These are phyloP conservation scores for Anomalospiza imberbis DNA, from an alignment of 2,797 vertebrate genomes.

Conservation along the genomic window DNA sequence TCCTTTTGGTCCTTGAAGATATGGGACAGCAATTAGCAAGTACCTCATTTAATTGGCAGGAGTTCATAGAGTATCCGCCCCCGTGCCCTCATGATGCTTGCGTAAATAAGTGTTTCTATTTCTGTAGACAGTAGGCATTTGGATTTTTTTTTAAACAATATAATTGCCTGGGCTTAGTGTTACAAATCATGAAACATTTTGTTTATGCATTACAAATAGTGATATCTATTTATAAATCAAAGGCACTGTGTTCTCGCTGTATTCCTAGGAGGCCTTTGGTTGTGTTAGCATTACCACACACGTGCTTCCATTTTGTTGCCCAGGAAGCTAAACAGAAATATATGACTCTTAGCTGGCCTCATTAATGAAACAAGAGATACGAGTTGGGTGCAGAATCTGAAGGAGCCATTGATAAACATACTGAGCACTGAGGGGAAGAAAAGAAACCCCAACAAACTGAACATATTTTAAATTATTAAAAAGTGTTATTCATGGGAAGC, in stretches of 20 bases:
- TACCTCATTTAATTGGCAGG: constrained; percentile 16
- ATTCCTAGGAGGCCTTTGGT: constrained; percentile 50
- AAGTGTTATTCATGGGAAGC: neutral
- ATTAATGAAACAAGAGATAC: neutral
- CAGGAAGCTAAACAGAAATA: constrained; percentile 32
- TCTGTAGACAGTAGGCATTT: constrained; percentile 16
- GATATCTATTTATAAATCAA: constrained; percentile 68
- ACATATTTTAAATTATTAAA: constrained; percentile 4
- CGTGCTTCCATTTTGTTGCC: constrained; percentile 37
- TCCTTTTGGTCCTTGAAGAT: constrained; percentile 50
- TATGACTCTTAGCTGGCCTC: neutral
- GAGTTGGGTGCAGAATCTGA: neutral
- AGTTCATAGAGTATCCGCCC: constrained; percentile 42
- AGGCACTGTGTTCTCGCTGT: constrained; percentile 12
- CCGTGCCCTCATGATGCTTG: constrained; percentile 1
- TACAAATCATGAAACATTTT: constrained; percentile 59
- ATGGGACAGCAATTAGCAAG: constrained; percentile 29
- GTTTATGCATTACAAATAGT: constrained; percentile 71
- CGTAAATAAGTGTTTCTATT: constrained; percentile 56
- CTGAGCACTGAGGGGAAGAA: neutral
- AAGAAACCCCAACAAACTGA: neutral
- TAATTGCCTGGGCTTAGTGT: constrained; percentile 51
- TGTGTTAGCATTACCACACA: constrained; percentile 33
- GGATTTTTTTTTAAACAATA: neutral
- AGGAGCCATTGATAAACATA: neutral